These are phyloP conservation scores for Aselliscus stoliczkanus DNA, from an alignment of 2,797 vertebrate species.

Conservation along the genomic window DNA sequence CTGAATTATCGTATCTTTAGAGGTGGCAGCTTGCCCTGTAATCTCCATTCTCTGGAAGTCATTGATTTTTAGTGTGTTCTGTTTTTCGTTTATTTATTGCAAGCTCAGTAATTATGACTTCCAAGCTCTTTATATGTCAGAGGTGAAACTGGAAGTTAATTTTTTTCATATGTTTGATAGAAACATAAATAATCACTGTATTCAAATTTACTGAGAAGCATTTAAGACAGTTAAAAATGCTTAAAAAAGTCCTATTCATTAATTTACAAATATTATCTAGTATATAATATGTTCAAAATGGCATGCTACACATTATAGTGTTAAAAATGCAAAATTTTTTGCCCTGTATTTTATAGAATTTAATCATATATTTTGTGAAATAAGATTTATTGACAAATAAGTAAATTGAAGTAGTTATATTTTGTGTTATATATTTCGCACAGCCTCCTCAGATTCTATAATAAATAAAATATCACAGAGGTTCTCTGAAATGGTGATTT, in stretches of 20 bases:
- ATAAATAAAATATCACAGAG: neutral
- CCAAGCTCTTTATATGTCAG: neutral
- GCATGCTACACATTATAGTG: neutral
- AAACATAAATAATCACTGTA: neutral
- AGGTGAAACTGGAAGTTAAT: neutral
- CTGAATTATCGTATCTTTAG: neutral
- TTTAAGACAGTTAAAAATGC: neutral
- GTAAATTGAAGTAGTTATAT: neutral
- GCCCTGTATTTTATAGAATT: neutral
- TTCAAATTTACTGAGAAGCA: neutral
- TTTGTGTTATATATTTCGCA: neutral
- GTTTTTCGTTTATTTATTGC: neutral
- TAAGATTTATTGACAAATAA: neutral
- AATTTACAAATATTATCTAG: neutral
- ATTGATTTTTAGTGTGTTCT: neutral
- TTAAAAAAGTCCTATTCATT: neutral
- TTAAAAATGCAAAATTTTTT: neutral
- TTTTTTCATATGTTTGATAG: neutral
- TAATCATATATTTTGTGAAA: neutral
- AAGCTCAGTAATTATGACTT: neutral
- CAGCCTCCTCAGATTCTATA: neutral
- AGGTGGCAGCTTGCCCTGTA: neutral
- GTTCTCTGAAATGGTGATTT: neutral
- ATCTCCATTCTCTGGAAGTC: neutral
- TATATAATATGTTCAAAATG: neutral